A percentile compares a stretch with the other conserved stretches of the same genome.
phyloP scores from a whole-genome alignment of 1,140 invertebrate genomes.

The Drosophila serrata region DNA sequence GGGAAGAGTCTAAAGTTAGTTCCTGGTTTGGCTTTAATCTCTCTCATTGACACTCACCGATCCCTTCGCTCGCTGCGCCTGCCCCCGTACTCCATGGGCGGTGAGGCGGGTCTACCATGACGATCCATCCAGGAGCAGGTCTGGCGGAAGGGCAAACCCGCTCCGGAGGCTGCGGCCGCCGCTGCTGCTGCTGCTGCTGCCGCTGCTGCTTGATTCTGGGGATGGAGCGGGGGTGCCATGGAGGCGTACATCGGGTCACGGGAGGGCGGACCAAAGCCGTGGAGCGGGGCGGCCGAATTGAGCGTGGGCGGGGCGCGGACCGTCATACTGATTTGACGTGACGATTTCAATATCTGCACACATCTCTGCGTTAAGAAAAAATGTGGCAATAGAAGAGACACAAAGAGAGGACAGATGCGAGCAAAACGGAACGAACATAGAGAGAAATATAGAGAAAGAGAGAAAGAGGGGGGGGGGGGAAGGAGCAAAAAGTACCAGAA shows the following conservation, averaged over 20 bases:
- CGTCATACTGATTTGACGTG: slow-evolving; percentile 94
- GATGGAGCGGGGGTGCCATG: slow-evolving; percentile 81
- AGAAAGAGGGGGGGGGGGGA: slow-evolving; percentile 14
- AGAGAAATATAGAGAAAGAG: slow-evolving; percentile 36
- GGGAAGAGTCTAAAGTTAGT: slow-evolving; percentile 4
- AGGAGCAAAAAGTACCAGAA: slow-evolving; percentile 43
- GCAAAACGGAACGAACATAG: slow-evolving; percentile 62
- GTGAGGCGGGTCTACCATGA: slow-evolving; percentile 94
- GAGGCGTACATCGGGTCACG: slow-evolving; percentile 85
- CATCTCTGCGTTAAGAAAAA: slow-evolving; percentile 86
- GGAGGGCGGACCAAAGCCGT: slow-evolving; percentile 85
- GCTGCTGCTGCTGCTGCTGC: slow-evolving; percentile 26
- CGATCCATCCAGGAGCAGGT: slow-evolving; percentile 97
- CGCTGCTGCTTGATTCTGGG: slow-evolving; percentile 66
- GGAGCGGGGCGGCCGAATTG: slow-evolving; percentile 82
- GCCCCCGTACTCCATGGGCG: slow-evolving; percentile 88
- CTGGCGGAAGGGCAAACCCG: slow-evolving; percentile 88
- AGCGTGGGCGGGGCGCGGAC: slow-evolving; percentile 89
- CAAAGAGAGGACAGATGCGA: slow-evolving; percentile 78
- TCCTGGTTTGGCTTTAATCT: too few relatives aligned
- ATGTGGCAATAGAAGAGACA: slow-evolving; percentile 85
- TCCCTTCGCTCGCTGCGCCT: slow-evolving; percentile 80
- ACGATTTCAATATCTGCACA: slow-evolving; percentile 94
- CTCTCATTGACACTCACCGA: slow-evolving; percentile 53
- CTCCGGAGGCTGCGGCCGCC: slow-evolving; percentile 85